Conservation (phyloP, 2,113 vertebrate genomes). For the Herpailurus yagouaroundi region DNA sequence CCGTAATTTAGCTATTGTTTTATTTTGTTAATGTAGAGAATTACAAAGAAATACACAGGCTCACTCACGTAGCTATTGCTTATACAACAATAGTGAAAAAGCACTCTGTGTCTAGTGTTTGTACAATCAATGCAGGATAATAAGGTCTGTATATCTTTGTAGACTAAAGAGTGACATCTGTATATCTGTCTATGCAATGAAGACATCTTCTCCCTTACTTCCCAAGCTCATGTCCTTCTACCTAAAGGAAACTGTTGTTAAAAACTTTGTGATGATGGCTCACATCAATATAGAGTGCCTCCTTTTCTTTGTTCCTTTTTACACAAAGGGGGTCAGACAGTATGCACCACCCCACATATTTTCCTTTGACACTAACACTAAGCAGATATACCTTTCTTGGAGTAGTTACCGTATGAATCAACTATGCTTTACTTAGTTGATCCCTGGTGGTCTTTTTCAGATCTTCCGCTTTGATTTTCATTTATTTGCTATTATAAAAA, state of each 20-base stretch:
- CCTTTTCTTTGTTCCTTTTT: constrained; percentile 1
- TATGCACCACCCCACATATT: neutral
- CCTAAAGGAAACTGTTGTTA: neutral
- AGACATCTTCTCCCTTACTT: neutral
- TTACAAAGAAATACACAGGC: neutral
- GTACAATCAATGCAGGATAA: neutral
- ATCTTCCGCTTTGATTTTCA: neutral
- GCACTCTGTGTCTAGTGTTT: neutral
- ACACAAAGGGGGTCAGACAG: neutral
- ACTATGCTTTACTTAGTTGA: neutral
- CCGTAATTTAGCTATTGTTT: constrained; percentile 10
- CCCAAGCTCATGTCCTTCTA: neutral
- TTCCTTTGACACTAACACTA: neutral
- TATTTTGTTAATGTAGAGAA: neutral
- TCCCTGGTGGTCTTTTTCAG: neutral
- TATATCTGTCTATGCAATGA: neutral
- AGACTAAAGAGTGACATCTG: too few species aligned
- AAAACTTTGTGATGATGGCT: neutral
- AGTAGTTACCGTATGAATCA: neutral
- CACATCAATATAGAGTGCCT: neutral
- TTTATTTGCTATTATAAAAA: constrained; percentile 13
- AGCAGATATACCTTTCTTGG: neutral
- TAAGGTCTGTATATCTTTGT: neutral
- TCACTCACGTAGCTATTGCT: neutral
- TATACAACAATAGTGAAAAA: neutral